Conservation (phyloP, 2,888 invertebrate genomes). For the Seira musarum region DNA sequence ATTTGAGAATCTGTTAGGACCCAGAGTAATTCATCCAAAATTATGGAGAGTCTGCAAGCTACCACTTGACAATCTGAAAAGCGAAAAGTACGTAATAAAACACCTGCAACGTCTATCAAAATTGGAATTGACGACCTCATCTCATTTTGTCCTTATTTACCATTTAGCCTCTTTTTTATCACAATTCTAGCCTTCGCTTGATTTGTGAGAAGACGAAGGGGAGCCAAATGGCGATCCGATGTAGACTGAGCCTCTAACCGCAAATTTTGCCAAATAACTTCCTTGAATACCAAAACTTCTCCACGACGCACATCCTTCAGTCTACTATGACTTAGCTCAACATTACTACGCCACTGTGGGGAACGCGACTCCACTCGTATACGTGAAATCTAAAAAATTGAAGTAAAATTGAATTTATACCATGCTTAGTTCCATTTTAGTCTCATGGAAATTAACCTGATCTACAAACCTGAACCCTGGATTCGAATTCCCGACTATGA, state of each 20-base stretch:
- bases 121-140: neutral
- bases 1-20: conserved; percentile 96
- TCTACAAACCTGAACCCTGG: conserved; percentile 88
- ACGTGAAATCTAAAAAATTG: conserved; percentile 83
- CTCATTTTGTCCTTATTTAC: conserved; percentile 73
- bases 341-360: conserved; percentile 86
- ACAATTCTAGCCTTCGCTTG: conserved; percentile 95
- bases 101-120: neutral
- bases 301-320: conserved; percentile 91
- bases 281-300: conserved; percentile 96
- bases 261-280: conserved; percentile 97
- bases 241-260: conserved; percentile 94
- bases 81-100: neutral
- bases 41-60: conserved; percentile 91
- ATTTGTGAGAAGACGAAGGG: conserved; percentile 92
- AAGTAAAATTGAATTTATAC: neutral
- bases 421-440: no score
- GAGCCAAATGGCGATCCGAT: conserved; percentile 83
- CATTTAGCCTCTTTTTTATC: conserved; percentile 92
- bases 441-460: no score
- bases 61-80: conserved; percentile 91
- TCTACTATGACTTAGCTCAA: conserved; percentile 91
- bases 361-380: conserved; percentile 95
- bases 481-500: conserved; percentile 94
- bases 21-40: conserved; percentile 97